A percentile compares a stretch with the other conserved stretches of the same genome.
Conservation (phyloP, 2,888 invertebrate species). For the Cyclophora punctaria region DNA sequence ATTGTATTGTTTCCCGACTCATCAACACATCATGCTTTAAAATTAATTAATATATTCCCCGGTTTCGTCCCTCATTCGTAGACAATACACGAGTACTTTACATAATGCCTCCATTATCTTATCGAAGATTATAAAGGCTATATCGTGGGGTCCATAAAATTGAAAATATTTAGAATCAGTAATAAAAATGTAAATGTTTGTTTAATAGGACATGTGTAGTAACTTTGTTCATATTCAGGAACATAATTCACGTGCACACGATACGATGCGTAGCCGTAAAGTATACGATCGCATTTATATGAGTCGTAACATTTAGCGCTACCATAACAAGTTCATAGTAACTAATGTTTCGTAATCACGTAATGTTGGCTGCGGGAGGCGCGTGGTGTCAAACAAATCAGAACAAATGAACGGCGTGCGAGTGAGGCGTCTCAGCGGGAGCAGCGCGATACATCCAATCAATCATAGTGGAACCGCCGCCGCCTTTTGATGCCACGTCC, state of each 20-base stretch:
- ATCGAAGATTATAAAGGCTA: too few relatives aligned
- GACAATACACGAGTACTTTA: too few relatives aligned
- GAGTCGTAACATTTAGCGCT: conserved; percentile 14
- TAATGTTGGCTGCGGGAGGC: conserved; percentile 36
- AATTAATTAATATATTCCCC: neutral
- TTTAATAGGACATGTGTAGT: too few relatives aligned
- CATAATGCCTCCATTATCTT: too few relatives aligned
- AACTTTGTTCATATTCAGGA: too few relatives aligned
- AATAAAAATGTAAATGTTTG: too few relatives aligned
- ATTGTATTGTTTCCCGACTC: conserved; percentile 11
- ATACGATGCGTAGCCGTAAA: conserved; percentile 16
- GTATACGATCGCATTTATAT: conserved; percentile 19
- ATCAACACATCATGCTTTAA: conserved; percentile 2
- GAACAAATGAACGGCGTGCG: conserved; percentile 57
- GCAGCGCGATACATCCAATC: conserved; percentile 34
- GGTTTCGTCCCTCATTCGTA: too few relatives aligned
- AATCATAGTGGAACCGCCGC: conserved; percentile 36
- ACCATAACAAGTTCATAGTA: conserved; percentile 18
- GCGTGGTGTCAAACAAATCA: conserved; percentile 50
- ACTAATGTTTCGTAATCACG: conserved; percentile 45
- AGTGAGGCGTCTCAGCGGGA: conserved; percentile 48
- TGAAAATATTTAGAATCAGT: too few relatives aligned
- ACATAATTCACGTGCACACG: too few relatives aligned
- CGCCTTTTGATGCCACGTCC: neutral
- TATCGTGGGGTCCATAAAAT: too few relatives aligned